Conservation (phyloP, 2,113 vertebrate species). For the Anser brachyrhynchus region DNA sequence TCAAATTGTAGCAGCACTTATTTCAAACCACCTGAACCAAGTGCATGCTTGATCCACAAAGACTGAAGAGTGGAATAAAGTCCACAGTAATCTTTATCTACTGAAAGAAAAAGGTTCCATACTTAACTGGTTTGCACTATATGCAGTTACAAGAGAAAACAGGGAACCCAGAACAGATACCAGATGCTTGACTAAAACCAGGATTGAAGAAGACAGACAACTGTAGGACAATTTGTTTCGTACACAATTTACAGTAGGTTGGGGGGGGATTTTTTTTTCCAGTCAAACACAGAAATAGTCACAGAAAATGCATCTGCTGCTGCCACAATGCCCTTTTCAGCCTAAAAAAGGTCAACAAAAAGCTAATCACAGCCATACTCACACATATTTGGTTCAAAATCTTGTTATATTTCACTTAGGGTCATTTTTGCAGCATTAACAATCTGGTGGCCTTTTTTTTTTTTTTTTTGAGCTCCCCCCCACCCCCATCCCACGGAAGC, state of each 20-base stretch:
- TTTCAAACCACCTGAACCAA: conserved; percentile 63
- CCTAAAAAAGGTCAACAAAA: background rate
- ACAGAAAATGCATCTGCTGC: conserved; percentile 76
- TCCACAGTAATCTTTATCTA: conserved; percentile 62
- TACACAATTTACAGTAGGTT: conserved; percentile 77
- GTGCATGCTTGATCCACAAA: conserved; percentile 71
- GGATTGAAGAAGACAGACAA: conserved; percentile 68
- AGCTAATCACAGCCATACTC: conserved; percentile 32
- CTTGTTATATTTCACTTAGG: background rate
- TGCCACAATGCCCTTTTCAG: conserved; percentile 59
- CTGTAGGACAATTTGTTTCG: conserved; percentile 68
- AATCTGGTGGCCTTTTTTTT: background rate
- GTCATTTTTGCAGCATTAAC: conserved; percentile 23
- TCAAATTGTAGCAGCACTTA: conserved; percentile 57
- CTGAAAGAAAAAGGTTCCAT: conserved; percentile 26
- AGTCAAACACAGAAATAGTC: conserved; percentile 67
- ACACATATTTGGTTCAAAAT: conserved; percentile 29
- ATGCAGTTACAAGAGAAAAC: conserved; percentile 64
- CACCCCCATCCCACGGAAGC: background rate
- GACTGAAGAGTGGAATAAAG: conserved; percentile 52
- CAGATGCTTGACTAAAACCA: conserved; percentile 72
- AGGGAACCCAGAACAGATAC: conserved; percentile 72
- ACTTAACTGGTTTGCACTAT: conserved; percentile 56
- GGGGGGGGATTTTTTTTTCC: background rate
- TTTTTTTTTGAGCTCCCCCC: background rate